Conservation (phyloP, 2,113 vertebrate species). For the Circaetus cinerascens region DNA sequence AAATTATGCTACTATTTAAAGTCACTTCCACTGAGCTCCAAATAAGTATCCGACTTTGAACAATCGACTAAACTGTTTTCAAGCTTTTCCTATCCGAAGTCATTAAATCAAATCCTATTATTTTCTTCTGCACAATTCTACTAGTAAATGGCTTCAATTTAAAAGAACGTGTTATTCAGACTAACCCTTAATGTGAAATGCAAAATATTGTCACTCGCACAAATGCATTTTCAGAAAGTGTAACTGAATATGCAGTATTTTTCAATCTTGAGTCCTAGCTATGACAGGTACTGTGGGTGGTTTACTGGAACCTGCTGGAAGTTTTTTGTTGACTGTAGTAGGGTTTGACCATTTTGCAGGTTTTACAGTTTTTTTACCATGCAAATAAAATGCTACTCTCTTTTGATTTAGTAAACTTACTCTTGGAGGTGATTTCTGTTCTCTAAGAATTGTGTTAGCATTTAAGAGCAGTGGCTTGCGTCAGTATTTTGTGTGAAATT, state of each 20-base stretch:
- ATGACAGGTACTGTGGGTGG: not conserved
- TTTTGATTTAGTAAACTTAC: not conserved
- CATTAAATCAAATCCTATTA: not conserved
- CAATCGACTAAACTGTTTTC: not conserved
- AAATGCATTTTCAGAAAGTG: not conserved
- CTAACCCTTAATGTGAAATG: conserved; percentile 10
- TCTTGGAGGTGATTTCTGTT: not conserved
- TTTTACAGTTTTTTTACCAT: not conserved
- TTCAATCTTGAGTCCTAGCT: not conserved
- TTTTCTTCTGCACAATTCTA: not conserved
- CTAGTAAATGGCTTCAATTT: conserved; percentile 35
- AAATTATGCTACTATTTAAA: not conserved
- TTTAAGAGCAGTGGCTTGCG: not conserved
- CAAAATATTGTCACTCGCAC: not conserved
- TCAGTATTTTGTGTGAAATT: not conserved
- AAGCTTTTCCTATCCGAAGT: not conserved
- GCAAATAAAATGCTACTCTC: not conserved
- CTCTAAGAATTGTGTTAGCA: not conserved
- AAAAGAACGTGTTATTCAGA: conserved; percentile 41
- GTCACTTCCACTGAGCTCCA: not conserved
- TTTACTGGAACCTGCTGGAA: not conserved
- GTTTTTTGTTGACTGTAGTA: not conserved
- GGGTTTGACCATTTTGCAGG: not conserved
- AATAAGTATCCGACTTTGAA: not conserved
- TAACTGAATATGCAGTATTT: not conserved